A percentile compares a stretch with the other conserved stretches of the same genome.
These are phyloP conservation scores for Coregonus ussuriensis DNA, from an alignment of 2,797 vertebrate genomes.

Conservation along the genomic window DNA sequence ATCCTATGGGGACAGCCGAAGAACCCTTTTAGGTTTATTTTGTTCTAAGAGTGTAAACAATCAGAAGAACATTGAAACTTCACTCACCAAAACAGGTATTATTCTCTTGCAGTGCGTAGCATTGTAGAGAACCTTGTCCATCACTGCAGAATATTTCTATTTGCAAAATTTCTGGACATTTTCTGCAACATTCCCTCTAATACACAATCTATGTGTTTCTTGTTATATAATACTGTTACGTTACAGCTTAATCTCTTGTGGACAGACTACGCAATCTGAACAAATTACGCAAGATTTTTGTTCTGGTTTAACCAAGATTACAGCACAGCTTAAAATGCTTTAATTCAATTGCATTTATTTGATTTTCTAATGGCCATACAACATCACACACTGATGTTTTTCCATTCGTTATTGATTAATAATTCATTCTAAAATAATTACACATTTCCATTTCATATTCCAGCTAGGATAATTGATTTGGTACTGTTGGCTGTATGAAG, in stretches of 20 bases:
- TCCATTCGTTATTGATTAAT: not conserved
- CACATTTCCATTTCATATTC: not conserved
- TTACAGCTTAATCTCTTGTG: not conserved
- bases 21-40: too few relatives aligned
- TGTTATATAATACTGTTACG: not conserved
- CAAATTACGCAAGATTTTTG: too few relatives aligned
- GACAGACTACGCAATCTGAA: too few relatives aligned
- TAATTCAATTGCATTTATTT: too few relatives aligned
- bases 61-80: too few relatives aligned
- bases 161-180: too few relatives aligned
- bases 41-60: too few relatives aligned
- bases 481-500: not conserved
- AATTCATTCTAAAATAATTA: not conserved
- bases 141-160: not conserved
- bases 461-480: not conserved
- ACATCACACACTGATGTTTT: not conserved
- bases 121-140: not conserved
- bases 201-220: not conserved
- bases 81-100: not conserved
- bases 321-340: too few relatives aligned
- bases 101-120: not conserved
- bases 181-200: not conserved
- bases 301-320: too few relatives aligned
- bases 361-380: too few relatives aligned
- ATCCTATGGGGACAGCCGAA: too few relatives aligned